Conservation (phyloP, 2,888 invertebrate species). For the Drosophila birchii region DNA sequence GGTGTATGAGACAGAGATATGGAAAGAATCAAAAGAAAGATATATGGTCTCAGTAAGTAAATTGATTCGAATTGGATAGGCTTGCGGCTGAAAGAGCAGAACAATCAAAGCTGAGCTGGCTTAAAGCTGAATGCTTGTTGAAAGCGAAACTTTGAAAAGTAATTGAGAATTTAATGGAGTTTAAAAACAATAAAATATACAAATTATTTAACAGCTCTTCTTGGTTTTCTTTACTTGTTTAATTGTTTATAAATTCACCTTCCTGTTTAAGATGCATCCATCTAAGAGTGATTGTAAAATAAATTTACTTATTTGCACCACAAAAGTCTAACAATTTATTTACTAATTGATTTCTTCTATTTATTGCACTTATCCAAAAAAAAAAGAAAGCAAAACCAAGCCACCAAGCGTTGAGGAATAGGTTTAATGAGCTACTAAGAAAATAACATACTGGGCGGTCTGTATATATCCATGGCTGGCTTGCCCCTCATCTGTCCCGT, state of each 20-base stretch:
- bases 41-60: slow-evolving; percentile 54
- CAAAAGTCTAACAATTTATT: not conserved
- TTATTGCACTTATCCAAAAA: not conserved
- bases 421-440: not conserved
- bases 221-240: not conserved
- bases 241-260: slow-evolving; percentile 1
- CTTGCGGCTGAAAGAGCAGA: slow-evolving; percentile 15
- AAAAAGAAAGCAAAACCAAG: slow-evolving; percentile 26
- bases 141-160: not conserved
- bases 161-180: not conserved
- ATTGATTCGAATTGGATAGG: slow-evolving; percentile 20
- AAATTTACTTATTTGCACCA: not conserved
- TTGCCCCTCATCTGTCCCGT: slow-evolving; percentile 87
- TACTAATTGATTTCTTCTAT: not conserved
- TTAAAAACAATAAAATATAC: not conserved
- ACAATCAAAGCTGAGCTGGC: slow-evolving; percentile 37
- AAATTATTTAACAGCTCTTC: no score
- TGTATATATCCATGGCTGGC: slow-evolving; percentile 94
- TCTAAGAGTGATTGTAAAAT: not conserved
- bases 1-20: slow-evolving; percentile 51
- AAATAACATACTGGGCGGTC: slow-evolving; percentile 91
- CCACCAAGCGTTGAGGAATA: slow-evolving; percentile 26
- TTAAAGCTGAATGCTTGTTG: not conserved
- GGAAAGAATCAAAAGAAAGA: slow-evolving; percentile 67
- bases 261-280: slow-evolving; percentile 15